Base-by-base conservation (phyloP, 2,888 invertebrate genomes). In the Caenorhabditis plicata region DNA sequence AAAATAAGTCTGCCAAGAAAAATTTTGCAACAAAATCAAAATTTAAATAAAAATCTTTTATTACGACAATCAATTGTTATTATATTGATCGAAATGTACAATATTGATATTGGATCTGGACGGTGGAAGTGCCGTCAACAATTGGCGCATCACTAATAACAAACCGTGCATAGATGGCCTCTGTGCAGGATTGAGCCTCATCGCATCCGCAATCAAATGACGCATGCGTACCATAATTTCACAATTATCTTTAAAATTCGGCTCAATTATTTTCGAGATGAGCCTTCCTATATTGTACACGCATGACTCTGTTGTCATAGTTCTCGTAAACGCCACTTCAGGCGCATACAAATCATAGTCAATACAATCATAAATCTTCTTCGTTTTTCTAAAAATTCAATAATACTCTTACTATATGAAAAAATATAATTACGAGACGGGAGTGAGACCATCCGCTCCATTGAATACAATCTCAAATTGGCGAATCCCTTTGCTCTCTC, bases 261-360 rank as follows among this genome's bases (percentile, higher is more conserved):
- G 43, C 23, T 49, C 40, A n/a, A 61, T 27, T 36, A 61, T 50
- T 8, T 38, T 23, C 39, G 46, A 54, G 15, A 61, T 51, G 4
- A 61, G 48, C 33, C 46, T 42, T 26, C 61, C 61, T 38, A 55
- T 36, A 33, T 50, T 55, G 46, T 43, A 61, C 4, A 55, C 61
- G 8, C 61, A 54, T 9, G 39, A 46, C 23, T 50, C 50, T 17
- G 44, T 44, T 1, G 51, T 55, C 36, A 61, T 17, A 15, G 36
- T 51, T 3, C 61, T 43, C 17, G 54, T 61, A 39, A 53, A 61
- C 26, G 61, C 46, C 11, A 55, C 27, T 25, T 61, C 61, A 3
- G 61, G 61, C 27, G 61, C 61, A 29, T 15, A 35, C 19, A 33
- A 20, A 40, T 61, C 51, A 35, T 48, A 61, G 22, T 61, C 61